A percentile compares a stretch with the other conserved stretches of the same genome.
Evolutionary conservation across 2,113 vertebrate species (phyloP).

Genomic region (Guaruba guarouba): DNA sequence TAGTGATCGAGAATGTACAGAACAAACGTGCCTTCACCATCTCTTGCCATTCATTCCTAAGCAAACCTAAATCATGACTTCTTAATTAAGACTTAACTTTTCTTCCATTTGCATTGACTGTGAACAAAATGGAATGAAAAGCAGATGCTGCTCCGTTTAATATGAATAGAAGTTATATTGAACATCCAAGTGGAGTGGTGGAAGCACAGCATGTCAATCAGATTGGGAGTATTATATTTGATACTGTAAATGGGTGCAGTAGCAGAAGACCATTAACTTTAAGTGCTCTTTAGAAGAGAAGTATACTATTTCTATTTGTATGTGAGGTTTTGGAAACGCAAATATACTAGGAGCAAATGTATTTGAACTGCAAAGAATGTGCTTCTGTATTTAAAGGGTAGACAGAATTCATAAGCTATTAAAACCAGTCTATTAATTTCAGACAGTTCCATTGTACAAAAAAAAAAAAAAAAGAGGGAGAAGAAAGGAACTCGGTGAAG

Average conservation of each 20-base stretch:
- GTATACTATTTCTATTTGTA: background rate
- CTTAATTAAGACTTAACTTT: conserved; percentile 4
- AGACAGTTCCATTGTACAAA: background rate
- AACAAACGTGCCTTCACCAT: background rate
- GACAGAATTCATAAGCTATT: background rate
- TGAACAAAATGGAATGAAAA: background rate
- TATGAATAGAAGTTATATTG: background rate
- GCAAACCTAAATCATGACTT: background rate
- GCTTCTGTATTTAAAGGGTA: conserved; percentile 12
- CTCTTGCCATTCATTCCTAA: conserved; percentile 13
- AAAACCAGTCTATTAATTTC: conserved; percentile 6
- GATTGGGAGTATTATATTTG: background rate
- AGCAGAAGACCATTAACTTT: background rate
- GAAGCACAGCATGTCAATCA: conserved; percentile 19
- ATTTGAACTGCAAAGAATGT: background rate
- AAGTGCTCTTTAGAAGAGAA: conserved; percentile 23
- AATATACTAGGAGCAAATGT: background rate
- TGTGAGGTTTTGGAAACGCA: background rate
- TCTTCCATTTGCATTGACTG: background rate
- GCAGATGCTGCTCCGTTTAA: conserved; percentile 12
- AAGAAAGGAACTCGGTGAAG: background rate
- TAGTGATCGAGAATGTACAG: background rate
- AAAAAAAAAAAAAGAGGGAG: background rate
- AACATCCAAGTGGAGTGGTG: background rate
- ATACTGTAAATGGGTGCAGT: background rate